Base-by-base conservation (phyloP, 2,797 vertebrate species). In the Squalus acanthias region DNA sequence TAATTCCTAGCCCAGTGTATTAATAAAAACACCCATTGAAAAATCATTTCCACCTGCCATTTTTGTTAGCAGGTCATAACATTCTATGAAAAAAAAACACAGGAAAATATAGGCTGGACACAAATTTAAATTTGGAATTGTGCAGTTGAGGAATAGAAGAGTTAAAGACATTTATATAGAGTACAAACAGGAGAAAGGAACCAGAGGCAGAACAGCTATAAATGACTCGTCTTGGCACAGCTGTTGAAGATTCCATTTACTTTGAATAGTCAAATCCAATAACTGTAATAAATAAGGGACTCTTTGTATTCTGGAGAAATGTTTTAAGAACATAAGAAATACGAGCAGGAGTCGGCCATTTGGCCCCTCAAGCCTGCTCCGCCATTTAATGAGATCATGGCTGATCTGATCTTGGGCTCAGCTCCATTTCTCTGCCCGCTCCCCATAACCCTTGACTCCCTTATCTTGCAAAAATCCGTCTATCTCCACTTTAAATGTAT, bases 231-330 rank as follows among this genome's bases (percentile, higher is more conserved):
- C 70, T 65, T 57, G 50, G 15, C 76, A 74, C 94, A 95, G 94
- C 94, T 95, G 94, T 72, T 95, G 65, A 72, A 95, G 46, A 72
- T 95, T 95, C 69, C 94, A 33, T 74, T 95, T 72, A 76, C 69
- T n/a, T 60, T 20, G 70, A 95, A 76, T 57, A 57, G 15, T 53
- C 46, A 72, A 74, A 76, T 95, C 26, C 29, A 50, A 39, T 95
- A 46, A 95, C 92, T 76, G 46, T 57, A 72, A 57, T 53, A 57
- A 93, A 57, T 60, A 50, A 95, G 70, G 67, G 22, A 70, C 8
- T 70, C 67, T 50, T 72, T 95, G 50, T 76, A 65, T 95, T 95
- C 70, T 95, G 70, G 50, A 76, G 15, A 74, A 74, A 76, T 76
- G 50, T 57, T 57, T 39, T 39, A 39, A 39, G 39, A 39, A 39